A percentile compares a stretch with the other conserved stretches of the same genome.
Conservation (phyloP, 2,888 invertebrate genomes). For the Zele albiditarsus region DNA sequence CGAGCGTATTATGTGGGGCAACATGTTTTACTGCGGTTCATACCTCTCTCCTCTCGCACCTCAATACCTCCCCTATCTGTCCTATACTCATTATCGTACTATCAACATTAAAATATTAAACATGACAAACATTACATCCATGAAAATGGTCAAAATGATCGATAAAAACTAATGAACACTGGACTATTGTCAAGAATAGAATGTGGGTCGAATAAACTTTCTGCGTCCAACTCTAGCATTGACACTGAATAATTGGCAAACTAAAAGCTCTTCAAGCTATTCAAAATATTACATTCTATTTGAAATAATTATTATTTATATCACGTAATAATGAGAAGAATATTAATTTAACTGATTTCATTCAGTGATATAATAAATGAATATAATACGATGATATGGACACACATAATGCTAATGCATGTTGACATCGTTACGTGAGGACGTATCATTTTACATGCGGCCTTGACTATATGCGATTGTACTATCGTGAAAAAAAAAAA, state of each 20-base stretch:
- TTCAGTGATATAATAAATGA: neutral
- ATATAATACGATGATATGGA: neutral
- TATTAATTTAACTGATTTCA: neutral
- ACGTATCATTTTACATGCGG: neutral
- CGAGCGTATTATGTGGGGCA: constrained; percentile 43
- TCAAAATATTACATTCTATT: neutral
- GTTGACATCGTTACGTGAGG: neutral
- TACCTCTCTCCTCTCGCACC: constrained; percentile 29
- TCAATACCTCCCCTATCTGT: constrained; percentile 30
- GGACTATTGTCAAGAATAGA: neutral
- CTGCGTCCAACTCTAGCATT: neutral
- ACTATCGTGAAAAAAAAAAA: neutral
- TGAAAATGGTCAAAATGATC: neutral
- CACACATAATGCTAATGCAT: neutral
- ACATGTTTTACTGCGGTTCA: constrained; percentile 34
- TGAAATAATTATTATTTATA: neutral
- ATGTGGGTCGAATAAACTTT: neutral
- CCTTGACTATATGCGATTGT: neutral
- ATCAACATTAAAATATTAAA: constrained; percentile 13
- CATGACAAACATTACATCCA: neutral
- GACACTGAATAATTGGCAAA: neutral
- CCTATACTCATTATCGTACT: constrained; percentile 38
- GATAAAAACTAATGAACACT: neutral
- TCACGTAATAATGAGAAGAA: too few species aligned
- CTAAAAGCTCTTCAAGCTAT: neutral